Conservation (phyloP, 2,888 invertebrate species). For the Griposia aprilina region DNA sequence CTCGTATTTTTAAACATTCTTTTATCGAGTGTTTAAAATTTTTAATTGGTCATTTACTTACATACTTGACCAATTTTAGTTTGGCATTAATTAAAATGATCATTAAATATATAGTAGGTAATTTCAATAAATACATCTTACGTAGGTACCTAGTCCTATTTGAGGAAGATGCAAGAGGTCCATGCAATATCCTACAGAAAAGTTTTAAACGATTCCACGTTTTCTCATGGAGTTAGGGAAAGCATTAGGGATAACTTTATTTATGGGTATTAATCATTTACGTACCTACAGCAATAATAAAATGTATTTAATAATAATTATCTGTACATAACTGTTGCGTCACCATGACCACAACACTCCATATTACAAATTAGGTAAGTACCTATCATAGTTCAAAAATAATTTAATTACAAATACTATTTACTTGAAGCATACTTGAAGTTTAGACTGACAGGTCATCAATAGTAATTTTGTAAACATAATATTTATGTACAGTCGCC, state of each 20-base stretch:
- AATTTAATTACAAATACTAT: not conserved
- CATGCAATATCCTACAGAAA: not conserved
- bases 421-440: not conserved
- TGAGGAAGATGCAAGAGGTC: not conserved
- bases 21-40: constrained; percentile 1
- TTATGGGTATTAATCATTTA: not conserved
- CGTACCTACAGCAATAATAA: not conserved
- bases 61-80: not conserved
- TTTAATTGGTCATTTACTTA: not conserved
- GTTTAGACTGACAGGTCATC: constrained; percentile 2
- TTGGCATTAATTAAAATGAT: not conserved
- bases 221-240: not conserved
- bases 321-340: constrained; percentile 10
- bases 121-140: not conserved
- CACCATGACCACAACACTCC: not conserved
- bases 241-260: not conserved
- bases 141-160: not conserved
- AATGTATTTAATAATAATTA: not conserved
- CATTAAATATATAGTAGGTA: not conserved
- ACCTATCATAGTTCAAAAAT: no score
- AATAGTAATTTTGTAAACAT: not conserved
- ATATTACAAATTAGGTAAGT: no score
- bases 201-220: not conserved
- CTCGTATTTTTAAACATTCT: not conserved
- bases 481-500: not conserved